phyloP scores from a whole-genome alignment of 2,888 invertebrate species.

The Ferrisia virgata region DNA sequence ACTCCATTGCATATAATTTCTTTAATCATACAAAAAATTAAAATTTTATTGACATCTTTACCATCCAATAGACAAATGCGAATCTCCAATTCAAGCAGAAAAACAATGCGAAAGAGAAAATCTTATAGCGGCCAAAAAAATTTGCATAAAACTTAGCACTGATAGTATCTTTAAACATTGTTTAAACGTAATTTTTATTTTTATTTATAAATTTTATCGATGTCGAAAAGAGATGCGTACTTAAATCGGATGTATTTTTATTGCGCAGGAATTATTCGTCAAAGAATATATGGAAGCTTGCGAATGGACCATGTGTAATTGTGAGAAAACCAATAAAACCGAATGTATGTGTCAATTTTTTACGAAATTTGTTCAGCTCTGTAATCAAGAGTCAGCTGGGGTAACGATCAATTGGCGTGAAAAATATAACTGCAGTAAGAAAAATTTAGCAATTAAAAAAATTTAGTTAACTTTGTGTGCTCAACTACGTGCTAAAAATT shows the following conservation, averaged over 20 bases:
- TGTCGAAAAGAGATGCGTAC: not conserved
- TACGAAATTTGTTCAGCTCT: slow-evolving; percentile 74
- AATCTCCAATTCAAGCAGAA: not conserved
- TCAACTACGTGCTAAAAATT: not conserved
- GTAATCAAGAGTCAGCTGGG: slow-evolving; percentile 64
- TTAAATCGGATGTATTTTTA: not conserved
- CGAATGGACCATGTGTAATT: slow-evolving; percentile 75
- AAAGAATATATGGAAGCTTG: slow-evolving; percentile 69
- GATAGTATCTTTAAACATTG: slow-evolving; percentile 21
- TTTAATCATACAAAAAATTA: too few species aligned
- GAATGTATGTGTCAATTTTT: slow-evolving; percentile 73
- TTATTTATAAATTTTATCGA: not conserved
- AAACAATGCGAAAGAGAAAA: not conserved
- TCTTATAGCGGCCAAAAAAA: not conserved
- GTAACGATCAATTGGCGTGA: slow-evolving; percentile 72
- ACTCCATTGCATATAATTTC: too few species aligned
- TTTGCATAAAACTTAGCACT: slow-evolving; percentile 20
- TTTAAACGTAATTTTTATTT: not conserved
- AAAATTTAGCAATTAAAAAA: not conserved
- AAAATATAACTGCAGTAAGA: slow-evolving; percentile 77
- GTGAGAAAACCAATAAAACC: slow-evolving; percentile 53
- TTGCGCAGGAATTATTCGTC: slow-evolving; percentile 60
- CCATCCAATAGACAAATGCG: slow-evolving; percentile 37
- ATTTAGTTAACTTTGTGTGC: not conserved
- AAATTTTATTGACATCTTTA: not conserved